Evolutionary conservation across 2,113 vertebrate species (phyloP).

Genomic region (Hystrix cristata): DNA sequence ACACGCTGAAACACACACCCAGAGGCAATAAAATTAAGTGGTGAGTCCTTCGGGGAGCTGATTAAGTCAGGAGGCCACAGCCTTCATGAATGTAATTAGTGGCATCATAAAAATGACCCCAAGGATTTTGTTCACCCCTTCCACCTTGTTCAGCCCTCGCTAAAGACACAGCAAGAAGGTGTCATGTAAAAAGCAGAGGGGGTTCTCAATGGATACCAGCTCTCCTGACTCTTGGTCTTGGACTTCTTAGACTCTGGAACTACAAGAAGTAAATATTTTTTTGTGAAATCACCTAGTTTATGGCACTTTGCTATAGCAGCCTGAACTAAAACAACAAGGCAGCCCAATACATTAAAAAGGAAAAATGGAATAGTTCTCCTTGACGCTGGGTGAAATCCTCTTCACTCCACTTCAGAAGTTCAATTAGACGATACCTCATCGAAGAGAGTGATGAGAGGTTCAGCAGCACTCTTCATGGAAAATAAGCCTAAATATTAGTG

Average conservation of each 20-base stretch:
- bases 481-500: slow-evolving; percentile 28
- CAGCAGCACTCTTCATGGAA: slow-evolving; percentile 25
- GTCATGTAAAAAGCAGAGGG: background rate
- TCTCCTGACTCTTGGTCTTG: background rate
- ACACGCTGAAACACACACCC: background rate
- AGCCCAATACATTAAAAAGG: background rate
- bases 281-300: background rate
- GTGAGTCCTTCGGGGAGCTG: background rate
- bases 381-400: background rate
- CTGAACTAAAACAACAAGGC: background rate
- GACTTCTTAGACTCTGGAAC: background rate
- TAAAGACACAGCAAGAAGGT: background rate
- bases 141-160: background rate
- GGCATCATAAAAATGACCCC: background rate
- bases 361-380: background rate
- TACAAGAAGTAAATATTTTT: background rate
- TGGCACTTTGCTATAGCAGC: background rate
- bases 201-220: background rate
- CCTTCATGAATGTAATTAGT: background rate
- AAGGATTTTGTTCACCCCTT: background rate
- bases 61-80: background rate
- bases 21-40: background rate
- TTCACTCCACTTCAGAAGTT: background rate
- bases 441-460: background rate
- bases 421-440: background rate